Evolutionary conservation across 2,113 vertebrate species (phyloP).

Genomic region (Ochotona princeps): DNA sequence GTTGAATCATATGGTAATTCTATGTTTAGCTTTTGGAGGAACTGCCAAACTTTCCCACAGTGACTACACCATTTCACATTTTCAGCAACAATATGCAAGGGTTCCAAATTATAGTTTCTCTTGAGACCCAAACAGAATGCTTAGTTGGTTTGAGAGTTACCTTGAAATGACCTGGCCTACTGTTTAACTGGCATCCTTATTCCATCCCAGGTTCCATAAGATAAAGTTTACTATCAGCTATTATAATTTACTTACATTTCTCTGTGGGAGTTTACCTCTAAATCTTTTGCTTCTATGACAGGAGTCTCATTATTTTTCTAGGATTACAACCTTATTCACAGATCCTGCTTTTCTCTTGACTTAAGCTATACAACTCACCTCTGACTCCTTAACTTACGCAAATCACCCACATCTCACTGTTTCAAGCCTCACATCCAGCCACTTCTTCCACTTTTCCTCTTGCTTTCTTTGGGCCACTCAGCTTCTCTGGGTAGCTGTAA

Average conservation of each 20-base stretch:
- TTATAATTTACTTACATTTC: not conserved
- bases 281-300: not conserved
- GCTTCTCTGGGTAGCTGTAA: not conserved
- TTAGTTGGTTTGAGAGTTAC: not conserved
- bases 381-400: not conserved
- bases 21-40: constrained; percentile 57
- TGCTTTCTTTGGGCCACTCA: not conserved
- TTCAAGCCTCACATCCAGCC: not conserved
- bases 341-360: not conserved
- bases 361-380: not conserved
- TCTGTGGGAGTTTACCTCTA: not conserved
- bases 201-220: not conserved
- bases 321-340: not conserved
- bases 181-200: not conserved
- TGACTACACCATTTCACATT: not conserved
- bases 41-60: constrained; percentile 26
- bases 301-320: not conserved
- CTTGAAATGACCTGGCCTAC: not conserved
- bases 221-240: not conserved
- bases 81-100: not conserved
- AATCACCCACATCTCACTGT: not conserved
- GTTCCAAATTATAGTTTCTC: constrained; percentile 14
- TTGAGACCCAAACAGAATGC: not conserved
- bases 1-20: constrained; percentile 48
- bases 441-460: not conserved